phyloP scores from a whole-genome alignment of 1,140 invertebrate species.

The Cherax quadricarinatus region DNA sequence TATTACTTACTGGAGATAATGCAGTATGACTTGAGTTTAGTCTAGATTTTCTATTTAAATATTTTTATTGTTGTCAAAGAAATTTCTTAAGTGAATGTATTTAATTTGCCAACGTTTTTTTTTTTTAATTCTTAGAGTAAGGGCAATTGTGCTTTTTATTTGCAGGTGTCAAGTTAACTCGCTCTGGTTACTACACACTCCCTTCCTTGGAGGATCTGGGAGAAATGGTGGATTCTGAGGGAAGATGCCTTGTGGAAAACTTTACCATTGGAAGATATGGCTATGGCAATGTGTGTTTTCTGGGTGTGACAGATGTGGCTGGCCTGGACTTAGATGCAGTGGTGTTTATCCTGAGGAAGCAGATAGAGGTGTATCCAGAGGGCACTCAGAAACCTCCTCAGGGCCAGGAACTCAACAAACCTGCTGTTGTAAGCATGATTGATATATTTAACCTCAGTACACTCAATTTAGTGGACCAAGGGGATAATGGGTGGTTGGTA shows the following conservation, averaged over 20 bases:
- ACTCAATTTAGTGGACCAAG: no score
- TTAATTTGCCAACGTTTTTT: no score
- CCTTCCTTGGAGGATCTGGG: conserved; percentile 87
- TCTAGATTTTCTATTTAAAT: no score
- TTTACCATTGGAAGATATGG: conserved; percentile 93
- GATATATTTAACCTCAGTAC: neutral
- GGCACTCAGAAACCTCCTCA: conserved; percentile 85
- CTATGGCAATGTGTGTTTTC: conserved; percentile 95
- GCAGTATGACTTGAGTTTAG: no score
- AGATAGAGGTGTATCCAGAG: conserved; percentile 83
- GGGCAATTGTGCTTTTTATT: neutral
- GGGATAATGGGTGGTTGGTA: no score
- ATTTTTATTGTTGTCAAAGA: no score
- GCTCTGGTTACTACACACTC: conserved; percentile 91
- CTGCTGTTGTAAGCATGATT: conserved; percentile 84
- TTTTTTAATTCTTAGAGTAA: no score
- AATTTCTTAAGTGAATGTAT: no score
- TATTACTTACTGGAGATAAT: no score
- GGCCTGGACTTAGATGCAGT: conserved; percentile 93
- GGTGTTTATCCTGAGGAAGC: conserved; percentile 82
- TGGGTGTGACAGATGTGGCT: conserved; percentile 90
- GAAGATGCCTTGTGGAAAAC: conserved; percentile 89
- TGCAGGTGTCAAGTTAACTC: conserved; percentile 77
- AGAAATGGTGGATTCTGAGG: conserved; percentile 77
- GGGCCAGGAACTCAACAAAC: conserved; percentile 92